Evolutionary conservation across 1,140 invertebrate species (phyloP), one percentile per base, ranked within the genome.

Genomic region (Zaprionus gabonicus): DNA sequence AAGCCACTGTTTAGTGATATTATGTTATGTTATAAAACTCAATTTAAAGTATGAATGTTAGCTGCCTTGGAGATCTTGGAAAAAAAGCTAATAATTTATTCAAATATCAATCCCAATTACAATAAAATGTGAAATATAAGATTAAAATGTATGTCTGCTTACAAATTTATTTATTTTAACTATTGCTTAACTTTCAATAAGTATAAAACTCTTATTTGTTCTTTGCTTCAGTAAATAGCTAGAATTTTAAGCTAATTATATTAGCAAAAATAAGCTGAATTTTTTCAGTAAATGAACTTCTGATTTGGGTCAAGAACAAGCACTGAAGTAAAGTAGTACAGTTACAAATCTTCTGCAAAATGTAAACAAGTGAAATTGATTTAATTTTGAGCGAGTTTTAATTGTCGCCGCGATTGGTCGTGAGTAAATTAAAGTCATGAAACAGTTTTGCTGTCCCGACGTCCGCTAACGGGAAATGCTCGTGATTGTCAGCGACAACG

Each of bases 401-500:
- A 68, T 46, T 68, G 65, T 7, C n/a, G 10, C 27, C 17, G 27
- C 36, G 6, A 58, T 31, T 44, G 65, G 13, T 10, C 27, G 20
- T 15, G 49, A 55, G 46, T 69, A 60, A 59, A 41, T 59, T 9
- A 69, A 60, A 41, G 31, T 12, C 15, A 53, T 59, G 23, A 36
- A 27, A 6, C 31, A 34, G 31, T 34, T 34, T 10, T 34, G 31
- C 25, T 58, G 53, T 44, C 36, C 53, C 38, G 23, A 23, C 23
- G 27, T 41, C 65, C 15, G 38, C 20, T 38, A 63, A 65, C 25
- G 49, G 76, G 63, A 81, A 78, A 71, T 75, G 53, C 57, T 59
- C 31, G 51, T 81, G 79, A 78, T 76, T 79, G 76, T 75, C 71
- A 68, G 58, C 55, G 65, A 59, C 77, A 76, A 44, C 63, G 63